Conservation (phyloP, 2,888 invertebrate species). For the Spatulosminthurus flaviceps region DNA sequence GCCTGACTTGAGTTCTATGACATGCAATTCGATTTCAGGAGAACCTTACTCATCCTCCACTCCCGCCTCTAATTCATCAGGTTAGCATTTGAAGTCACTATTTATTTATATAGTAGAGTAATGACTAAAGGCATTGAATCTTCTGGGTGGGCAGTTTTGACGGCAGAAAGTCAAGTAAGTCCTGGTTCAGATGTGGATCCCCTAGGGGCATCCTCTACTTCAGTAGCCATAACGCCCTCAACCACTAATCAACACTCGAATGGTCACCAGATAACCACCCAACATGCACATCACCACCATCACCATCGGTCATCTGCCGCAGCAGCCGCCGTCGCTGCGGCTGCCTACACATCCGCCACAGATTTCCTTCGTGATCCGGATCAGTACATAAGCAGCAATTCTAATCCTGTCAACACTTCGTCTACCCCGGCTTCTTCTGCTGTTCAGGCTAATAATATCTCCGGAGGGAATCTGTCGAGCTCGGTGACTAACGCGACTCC, state of each 20-base stretch:
- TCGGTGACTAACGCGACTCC: neutral
- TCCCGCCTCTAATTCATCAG: slow-evolving; percentile 62
- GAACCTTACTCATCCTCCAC: slow-evolving; percentile 60
- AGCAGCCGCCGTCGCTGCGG: slow-evolving; percentile 77
- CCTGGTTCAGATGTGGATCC: slow-evolving; percentile 63
- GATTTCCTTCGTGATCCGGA: slow-evolving; percentile 66
- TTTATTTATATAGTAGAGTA: neutral
- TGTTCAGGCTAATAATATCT: neutral
- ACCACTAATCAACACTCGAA: slow-evolving; percentile 41
- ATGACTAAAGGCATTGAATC: neutral
- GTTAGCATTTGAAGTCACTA: slow-evolving; percentile 41
- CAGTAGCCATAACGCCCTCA: neutral
- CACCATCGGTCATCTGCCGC: slow-evolving; percentile 67
- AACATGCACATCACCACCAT: slow-evolving; percentile 32
- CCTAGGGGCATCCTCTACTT: slow-evolving; percentile 56
- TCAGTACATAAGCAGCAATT: slow-evolving; percentile 49
- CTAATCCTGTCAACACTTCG: slow-evolving; percentile 13
- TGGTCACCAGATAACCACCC: slow-evolving; percentile 20
- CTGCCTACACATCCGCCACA: slow-evolving; percentile 77
- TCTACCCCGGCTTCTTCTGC: neutral
- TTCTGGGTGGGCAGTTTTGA: slow-evolving; percentile 54
- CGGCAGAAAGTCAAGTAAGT: slow-evolving; percentile 62
- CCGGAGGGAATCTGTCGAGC: neutral
- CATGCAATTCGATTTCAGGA: slow-evolving; percentile 59
- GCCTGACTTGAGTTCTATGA: slow-evolving; percentile 59